These are phyloP conservation scores for Ciconia nigra DNA, from an alignment of 2,797 vertebrate species.

Conservation along the genomic window DNA sequence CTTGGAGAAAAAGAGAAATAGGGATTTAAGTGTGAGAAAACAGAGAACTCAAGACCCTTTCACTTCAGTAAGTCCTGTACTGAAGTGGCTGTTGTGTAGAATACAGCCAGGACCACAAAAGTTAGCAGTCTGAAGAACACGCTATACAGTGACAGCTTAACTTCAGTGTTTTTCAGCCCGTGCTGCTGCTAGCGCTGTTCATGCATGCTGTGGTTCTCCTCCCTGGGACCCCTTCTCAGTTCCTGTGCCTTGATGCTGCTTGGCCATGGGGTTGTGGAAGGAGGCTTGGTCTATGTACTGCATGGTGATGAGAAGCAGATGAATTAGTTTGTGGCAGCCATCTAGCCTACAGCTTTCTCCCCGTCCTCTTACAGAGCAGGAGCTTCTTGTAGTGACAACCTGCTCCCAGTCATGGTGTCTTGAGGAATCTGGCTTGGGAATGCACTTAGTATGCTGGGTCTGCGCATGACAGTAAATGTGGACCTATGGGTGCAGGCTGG, in stretches of 20 bases:
- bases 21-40: neutral
- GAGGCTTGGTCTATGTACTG: accelerated
- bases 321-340: neutral
- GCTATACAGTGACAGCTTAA: neutral
- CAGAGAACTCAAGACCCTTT: accelerated
- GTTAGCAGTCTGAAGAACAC: neutral
- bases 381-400: neutral
- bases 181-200: neutral
- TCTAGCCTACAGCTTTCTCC: neutral
- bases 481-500: neutral
- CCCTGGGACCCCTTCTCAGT: accelerated
- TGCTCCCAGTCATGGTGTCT: neutral
- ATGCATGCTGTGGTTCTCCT: neutral
- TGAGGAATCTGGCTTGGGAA: neutral
- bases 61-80: neutral
- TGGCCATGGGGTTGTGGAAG: neutral
- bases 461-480: accelerated
- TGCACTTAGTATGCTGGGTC: neutral
- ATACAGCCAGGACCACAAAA: neutral
- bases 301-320: neutral
- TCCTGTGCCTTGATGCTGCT: neutral
- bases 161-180: neutral
- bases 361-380: no score
- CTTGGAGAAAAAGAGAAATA: neutral
- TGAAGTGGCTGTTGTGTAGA: neutral